Evolutionary conservation across 1,140 invertebrate species (phyloP).

Genomic region (Cyclina sinensis): DNA sequence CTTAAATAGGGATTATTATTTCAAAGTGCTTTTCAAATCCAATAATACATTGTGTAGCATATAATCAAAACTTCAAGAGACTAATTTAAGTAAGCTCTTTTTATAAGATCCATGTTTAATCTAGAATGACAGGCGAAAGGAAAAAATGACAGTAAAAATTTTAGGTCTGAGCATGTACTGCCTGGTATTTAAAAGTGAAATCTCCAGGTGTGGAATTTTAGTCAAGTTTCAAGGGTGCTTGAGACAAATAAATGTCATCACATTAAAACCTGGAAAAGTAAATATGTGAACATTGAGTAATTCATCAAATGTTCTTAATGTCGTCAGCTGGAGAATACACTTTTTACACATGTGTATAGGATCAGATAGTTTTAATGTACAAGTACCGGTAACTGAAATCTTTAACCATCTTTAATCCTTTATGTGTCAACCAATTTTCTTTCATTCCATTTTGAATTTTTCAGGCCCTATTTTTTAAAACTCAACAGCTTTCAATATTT

Average conservation of each 20-base stretch:
- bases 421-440: too few species aligned
- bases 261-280: background rate
- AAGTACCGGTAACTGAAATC: too few species aligned
- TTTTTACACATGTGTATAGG: too few species aligned
- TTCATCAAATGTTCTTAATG: background rate
- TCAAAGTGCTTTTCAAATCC: slow-evolving; percentile 6
- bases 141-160: background rate
- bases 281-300: background rate
- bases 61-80: slow-evolving; percentile 12
- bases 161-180: background rate
- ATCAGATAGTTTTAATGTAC: too few species aligned
- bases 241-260: background rate
- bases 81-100: slow-evolving; percentile 10
- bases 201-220: background rate
- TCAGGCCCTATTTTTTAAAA: too few species aligned
- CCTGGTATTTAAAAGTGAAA: background rate
- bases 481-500: too few species aligned
- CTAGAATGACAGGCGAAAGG: background rate
- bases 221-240: background rate
- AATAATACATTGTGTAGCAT: background rate
- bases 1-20: background rate
- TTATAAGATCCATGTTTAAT: background rate
- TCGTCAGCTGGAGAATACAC: too few species aligned
- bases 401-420: too few species aligned
- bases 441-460: too few species aligned